phyloP scores from a whole-genome alignment of 2,797 vertebrate species.

The Gymnodraco acuticeps region DNA sequence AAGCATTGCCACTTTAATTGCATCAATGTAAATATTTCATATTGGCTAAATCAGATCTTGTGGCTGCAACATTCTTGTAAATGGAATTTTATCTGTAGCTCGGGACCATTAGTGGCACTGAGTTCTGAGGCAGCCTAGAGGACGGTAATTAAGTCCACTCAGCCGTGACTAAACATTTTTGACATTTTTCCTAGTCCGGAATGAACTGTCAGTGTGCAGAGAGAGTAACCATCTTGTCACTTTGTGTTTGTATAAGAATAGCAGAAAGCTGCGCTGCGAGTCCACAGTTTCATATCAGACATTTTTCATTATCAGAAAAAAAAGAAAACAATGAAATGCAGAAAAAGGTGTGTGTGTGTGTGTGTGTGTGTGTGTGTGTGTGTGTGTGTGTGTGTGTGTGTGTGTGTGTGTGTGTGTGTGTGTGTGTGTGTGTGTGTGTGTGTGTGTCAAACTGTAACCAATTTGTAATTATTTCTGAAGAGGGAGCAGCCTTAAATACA shows the following conservation, averaged over 20 bases:
- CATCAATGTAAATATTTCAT: constrained; percentile 97
- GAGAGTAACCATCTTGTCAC: constrained; percentile 96
- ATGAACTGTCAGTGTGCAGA: constrained; percentile 96
- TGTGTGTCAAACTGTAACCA: constrained; percentile 43
- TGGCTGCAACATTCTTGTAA: constrained; percentile 95
- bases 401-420: no score
- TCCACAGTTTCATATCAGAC: constrained; percentile 72
- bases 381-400: not conserved
- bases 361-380: constrained; percentile 12
- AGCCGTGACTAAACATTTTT: constrained; percentile 99
- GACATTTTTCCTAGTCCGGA: constrained; percentile 97
- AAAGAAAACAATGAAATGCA: constrained; percentile 49
- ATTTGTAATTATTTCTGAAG: constrained; percentile 67
- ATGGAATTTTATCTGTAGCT: constrained; percentile 98
- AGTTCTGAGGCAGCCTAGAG: constrained; percentile 91
- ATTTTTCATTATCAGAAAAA: constrained; percentile 56
- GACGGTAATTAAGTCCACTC: constrained; percentile 98
- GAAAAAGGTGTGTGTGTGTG: constrained; percentile 28
- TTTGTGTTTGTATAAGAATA: constrained; percentile 90
- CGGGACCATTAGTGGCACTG: constrained; percentile 94
- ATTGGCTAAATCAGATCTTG: constrained; percentile 96
- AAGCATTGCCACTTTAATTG: constrained; percentile 94
- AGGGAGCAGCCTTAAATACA: constrained; percentile 60
- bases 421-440: no score
- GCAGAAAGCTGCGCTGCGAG: constrained; percentile 80